These are phyloP conservation scores for Alcis repandata DNA, from an alignment of 2,888 invertebrate genomes.

Conservation along the genomic window DNA sequence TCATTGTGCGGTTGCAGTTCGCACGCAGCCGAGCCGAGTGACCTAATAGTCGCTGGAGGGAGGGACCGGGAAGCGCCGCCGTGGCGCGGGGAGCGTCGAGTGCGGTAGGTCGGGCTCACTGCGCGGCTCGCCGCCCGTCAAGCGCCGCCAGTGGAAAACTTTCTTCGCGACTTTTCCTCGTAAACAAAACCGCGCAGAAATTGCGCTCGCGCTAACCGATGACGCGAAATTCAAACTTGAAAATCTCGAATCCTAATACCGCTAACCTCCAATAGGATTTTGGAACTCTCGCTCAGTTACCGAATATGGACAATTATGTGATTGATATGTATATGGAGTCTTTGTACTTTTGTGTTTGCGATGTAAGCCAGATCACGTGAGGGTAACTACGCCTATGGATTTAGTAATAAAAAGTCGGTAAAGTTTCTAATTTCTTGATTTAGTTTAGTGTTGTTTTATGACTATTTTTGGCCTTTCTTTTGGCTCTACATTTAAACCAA, in stretches of 20 bases:
- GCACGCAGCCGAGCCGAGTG: constrained; percentile 84
- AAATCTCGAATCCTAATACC: constrained; percentile 36
- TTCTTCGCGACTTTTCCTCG: constrained; percentile 84
- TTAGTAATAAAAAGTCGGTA: constrained; percentile 85
- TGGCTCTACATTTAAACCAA: constrained; percentile 18
- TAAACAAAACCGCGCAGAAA: constrained; percentile 77
- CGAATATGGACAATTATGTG: constrained; percentile 57
- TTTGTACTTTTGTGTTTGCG: constrained; percentile 67
- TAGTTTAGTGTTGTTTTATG: constrained; percentile 46
- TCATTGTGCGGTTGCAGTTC: constrained; percentile 84
- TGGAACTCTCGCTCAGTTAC: constrained; percentile 34
- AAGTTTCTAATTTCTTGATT: constrained; percentile 69
- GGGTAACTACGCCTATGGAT: constrained; percentile 82
- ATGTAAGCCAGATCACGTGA: constrained; percentile 73
- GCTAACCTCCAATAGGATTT: neutral
- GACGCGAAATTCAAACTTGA: constrained; percentile 35
- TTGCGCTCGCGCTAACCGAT: constrained; percentile 62
- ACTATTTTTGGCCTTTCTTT: constrained; percentile 24
- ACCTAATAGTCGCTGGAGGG: constrained; percentile 86
- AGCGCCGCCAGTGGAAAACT: constrained; percentile 81
- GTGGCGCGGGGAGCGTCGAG: constrained; percentile 75
- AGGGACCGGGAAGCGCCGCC: constrained; percentile 81
- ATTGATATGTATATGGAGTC: constrained; percentile 55
- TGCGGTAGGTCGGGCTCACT: constrained; percentile 86
- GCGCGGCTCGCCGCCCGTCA: constrained; percentile 78